Evolutionary conservation across 2,113 vertebrate genomes (phyloP), one percentile per base, ranked within the genome.

Genomic region (Muscicapa adusta): DNA sequence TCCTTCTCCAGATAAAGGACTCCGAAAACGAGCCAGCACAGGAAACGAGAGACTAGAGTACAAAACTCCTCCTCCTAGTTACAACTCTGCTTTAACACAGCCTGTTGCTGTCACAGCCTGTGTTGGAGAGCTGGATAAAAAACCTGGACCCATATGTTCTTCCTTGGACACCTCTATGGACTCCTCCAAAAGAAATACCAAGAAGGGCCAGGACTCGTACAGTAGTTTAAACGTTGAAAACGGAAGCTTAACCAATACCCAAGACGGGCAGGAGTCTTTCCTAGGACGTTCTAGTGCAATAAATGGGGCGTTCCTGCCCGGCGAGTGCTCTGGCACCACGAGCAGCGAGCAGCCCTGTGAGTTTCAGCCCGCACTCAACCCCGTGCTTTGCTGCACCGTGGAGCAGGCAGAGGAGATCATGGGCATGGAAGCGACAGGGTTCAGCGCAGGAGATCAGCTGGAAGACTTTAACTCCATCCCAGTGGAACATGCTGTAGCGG

Each of bases 351-450:
- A 77, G 38, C 54, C 72, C 54, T 45, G 62, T 43, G 72, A 88
- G 16, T 88, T 96, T 42, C 96, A 14, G 6, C 73, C 92, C 0
- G 15, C 79, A 1, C 62, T 95, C 0, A 94, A 86, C 10, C 77
- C 97, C 0, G 65, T 97, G 65, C 93, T 98, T 40, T 98, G 97
- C 96, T 99, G 99, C 78, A 97, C 99, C 0, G 99, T 99, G 96
- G 99, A 99, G 92, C 99, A 98, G 50, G 99, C 99, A 0, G 99
- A 99, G 97, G 99, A 99, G 96, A 99, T 99, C 92, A 99, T 99
- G 82, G 99, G 99, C 45, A 98, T 98, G 56, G 99, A 99, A 84
- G 99, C 99, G 4, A 98, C 98, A 0, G 98, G 98, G 3, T 96
- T 99, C 84, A 97, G 98, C 43, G 11, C 97, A 0, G 98, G 97